Evolutionary conservation across 2,797 vertebrate genomes (phyloP), one percentile per base, ranked within the genome.

Genomic region (Pseudotriccus pelzelni): DNA sequence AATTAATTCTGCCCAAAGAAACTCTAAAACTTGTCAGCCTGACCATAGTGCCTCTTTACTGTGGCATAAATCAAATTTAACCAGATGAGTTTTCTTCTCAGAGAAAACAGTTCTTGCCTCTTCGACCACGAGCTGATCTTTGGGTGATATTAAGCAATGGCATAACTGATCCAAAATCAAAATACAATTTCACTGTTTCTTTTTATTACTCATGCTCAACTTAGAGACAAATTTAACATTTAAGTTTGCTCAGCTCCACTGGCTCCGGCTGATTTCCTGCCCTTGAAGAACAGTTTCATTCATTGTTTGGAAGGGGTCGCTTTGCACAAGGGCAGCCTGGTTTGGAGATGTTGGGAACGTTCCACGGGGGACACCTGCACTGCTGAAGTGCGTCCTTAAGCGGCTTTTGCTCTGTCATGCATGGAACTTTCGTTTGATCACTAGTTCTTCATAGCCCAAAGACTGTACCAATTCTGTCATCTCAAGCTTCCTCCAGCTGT

Each of bases 11-110:
- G 50, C 69, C 52, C 89, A 63, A 36, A 94, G 58, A 64, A 87
- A 63, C 64, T 90, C 46, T 81, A 66, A 91, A 93, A 93, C 37
- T 46, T 84, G 50, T 66, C 69, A 84, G 43, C n/a, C 66, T 86
- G 69, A 67, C 81, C 55, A 14, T 7, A 25, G 59, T 76, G 47
- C 32, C 64, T 90, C 63, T 92, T 77, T 67, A 90, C 11, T 56
- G 28, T 21, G 8, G 46, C 67, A 90, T 93, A 91, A 93, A 95
- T 91, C 84, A 92, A 75, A 87, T 69, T 87, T 36, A 86, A 80
- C 55, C 72, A 44, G 73, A 92, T 41, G 8, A 88, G 27, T 47
- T 93, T 91, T 93, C 62, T 81, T 92, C 58, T 80, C 66, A 75
- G 78, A 58, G 23, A 67, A 90, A 91, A 82, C 36, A 69, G 36